Evolutionary conservation across 2,113 vertebrate genomes (phyloP).

Genomic region (Mus pahari): DNA sequence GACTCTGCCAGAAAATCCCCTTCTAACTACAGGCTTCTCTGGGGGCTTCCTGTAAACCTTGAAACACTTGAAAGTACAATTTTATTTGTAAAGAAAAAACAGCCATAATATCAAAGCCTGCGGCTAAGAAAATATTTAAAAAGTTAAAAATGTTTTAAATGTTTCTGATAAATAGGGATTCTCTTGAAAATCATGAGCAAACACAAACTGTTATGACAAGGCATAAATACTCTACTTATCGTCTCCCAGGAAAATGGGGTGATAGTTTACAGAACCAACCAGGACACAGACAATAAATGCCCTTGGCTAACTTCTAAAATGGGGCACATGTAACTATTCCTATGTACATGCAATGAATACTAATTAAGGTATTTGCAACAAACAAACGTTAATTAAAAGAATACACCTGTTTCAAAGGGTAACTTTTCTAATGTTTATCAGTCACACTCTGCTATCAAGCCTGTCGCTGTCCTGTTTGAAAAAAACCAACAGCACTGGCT

Average conservation of each 20-base stretch:
- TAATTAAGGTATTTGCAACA: neutral
- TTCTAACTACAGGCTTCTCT: neutral
- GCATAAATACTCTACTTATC: neutral
- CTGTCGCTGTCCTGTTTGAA: neutral
- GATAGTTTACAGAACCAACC: neutral
- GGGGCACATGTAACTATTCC: neutral
- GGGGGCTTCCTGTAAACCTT: neutral
- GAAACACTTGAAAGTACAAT: neutral
- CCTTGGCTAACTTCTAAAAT: neutral
- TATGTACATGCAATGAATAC: neutral
- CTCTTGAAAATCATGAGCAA: slow-evolving; percentile 3
- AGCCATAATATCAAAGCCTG: neutral
- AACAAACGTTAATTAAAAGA: neutral
- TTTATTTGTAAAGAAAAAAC: neutral
- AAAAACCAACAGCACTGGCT: neutral
- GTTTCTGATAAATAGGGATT: neutral
- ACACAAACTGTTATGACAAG: neutral
- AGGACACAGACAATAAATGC: neutral
- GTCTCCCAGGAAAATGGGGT: neutral
- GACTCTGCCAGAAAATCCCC: neutral
- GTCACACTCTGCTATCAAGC: neutral
- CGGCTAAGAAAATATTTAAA: slow-evolving; percentile 9
- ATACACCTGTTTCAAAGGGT: neutral
- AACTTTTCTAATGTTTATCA: neutral
- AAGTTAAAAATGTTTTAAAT: slow-evolving; percentile 5